phyloP scores from a whole-genome alignment of 2,797 vertebrate genomes.

The Cirrhinus molitorella region DNA sequence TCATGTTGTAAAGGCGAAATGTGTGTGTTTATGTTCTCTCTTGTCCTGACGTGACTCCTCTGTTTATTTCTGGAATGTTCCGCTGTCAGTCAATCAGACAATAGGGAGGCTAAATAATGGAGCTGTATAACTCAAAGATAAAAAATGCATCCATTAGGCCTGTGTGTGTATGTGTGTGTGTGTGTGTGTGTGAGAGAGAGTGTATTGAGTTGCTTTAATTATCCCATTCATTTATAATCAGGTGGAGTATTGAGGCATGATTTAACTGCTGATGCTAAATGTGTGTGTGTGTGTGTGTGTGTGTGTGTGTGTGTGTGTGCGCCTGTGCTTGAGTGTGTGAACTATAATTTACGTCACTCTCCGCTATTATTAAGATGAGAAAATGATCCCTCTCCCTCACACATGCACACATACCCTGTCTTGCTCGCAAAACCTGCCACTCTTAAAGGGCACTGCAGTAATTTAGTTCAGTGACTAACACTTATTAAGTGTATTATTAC shows the following conservation, averaged over 20 bases:
- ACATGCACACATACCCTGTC: slow-evolving; percentile 13
- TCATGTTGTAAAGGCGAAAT: background rate
- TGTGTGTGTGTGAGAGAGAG: background rate
- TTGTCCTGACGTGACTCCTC: slow-evolving; percentile 31
- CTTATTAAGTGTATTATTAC: slow-evolving; percentile 19
- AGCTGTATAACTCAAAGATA: slow-evolving; percentile 69
- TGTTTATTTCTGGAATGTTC: slow-evolving; percentile 57
- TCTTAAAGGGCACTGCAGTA: slow-evolving; percentile 23
- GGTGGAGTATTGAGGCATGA: slow-evolving; percentile 27
- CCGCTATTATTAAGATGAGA: slow-evolving; percentile 48
- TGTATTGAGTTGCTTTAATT: slow-evolving; percentile 49
- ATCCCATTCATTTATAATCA: slow-evolving; percentile 52
- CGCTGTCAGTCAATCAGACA: slow-evolving; percentile 56
- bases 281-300: slow-evolving; percentile 15
- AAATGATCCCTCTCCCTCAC: slow-evolving; percentile 37
- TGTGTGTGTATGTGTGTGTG: background rate
- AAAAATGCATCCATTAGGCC: slow-evolving; percentile 70
- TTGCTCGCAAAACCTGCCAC: slow-evolving; percentile 12
- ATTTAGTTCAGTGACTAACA: slow-evolving; percentile 20
- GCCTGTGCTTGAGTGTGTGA: slow-evolving; percentile 34
- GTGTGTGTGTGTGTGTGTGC: too few relatives aligned
- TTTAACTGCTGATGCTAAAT: slow-evolving; percentile 23
- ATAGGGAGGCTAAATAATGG: slow-evolving; percentile 68
- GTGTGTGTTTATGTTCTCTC: background rate
- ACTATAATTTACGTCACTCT: slow-evolving; percentile 43